Evolutionary conservation across 2,888 invertebrate genomes (phyloP), one percentile per base, ranked within the genome.

Genomic region (Elgonia sp.): DNA sequence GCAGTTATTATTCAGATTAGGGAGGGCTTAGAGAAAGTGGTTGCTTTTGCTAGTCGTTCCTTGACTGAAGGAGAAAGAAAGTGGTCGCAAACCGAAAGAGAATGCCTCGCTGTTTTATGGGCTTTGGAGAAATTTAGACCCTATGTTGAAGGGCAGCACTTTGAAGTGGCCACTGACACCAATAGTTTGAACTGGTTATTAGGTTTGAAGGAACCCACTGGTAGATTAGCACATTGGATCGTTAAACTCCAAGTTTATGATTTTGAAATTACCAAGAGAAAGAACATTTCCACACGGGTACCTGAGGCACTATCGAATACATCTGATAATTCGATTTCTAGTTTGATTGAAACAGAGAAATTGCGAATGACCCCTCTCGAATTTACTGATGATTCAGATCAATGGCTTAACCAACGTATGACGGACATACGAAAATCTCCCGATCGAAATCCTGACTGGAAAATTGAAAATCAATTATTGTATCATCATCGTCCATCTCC

Each of bases 131-230:
- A 89, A 18, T 89, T 89, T 12, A 57, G 89, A 0, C 65, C 63
- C 2, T 90, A 89, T 29, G 18, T 90, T 1, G 90, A 90, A 18
- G 88, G 89, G 4, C 18, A 29, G 8, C 0, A 0, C 4, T 69
- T 69, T 12, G 3, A 1, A 0, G 39, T 69, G 1, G 46, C 69
- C 1, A 69, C 69, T 6, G 50, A 69, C 16, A 14, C 20, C 7
- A 50, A 20, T 29, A 69, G 69, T 6, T 21, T 69, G 29, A 20
- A 50, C 12, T 63, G 63, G 63, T 8, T 63, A 3, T 16, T 57
- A 14, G n/a, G 20, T 1, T 20, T 57, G 55, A 57, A 40, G 39
- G 50, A 70, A 37, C 70, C 70, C 7, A 79, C 9, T 0, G 84
- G 84, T 10, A 14, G 80, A 12, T 42, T 85, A 8, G 80, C 80